A percentile compares a stretch with the other conserved stretches of the same genome.
These are phyloP conservation scores for Antedon bifida DNA, from an alignment of 35 echinoderm and acorn worm species.

Conservation along the genomic window DNA sequence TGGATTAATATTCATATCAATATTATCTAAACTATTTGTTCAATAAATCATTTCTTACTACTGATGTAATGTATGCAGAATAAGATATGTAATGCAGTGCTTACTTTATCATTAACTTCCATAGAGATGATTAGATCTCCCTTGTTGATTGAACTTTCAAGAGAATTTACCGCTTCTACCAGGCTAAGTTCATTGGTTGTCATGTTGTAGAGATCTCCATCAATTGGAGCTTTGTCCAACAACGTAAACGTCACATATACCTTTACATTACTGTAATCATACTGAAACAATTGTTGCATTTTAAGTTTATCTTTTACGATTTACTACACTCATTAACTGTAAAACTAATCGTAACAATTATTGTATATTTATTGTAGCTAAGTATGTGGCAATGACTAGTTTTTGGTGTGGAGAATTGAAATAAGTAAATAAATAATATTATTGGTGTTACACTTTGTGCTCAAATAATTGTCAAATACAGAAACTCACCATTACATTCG, in stretches of 20 bases:
- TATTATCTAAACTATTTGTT: no score
- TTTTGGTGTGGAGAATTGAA: no score
- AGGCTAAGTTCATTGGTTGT: not conserved
- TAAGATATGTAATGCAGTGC: not conserved
- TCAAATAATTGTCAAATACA: not conserved
- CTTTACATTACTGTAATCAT: not conserved
- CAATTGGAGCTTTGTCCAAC: not conserved
- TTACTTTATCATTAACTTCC: not conserved
- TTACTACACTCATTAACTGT: no score
- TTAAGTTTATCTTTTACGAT: no score
- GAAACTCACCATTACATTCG: not conserved
- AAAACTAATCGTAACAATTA: no score
- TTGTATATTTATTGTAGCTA: no score
- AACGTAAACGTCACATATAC: not conserved
- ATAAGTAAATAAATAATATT: no score
- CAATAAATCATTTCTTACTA: no score
- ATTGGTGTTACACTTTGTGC: no score
- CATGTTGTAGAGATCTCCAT: not conserved
- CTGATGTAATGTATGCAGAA: no score
- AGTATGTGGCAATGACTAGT: no score
- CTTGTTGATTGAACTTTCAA: not conserved
- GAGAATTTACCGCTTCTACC: not conserved
- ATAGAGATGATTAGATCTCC: not conserved
- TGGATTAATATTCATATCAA: no score
- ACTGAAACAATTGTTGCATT: not conserved